These are phyloP conservation scores for Hirtodrosophila alboralis DNA, from an alignment of 2,888 invertebrate genomes.

Conservation along the genomic window DNA sequence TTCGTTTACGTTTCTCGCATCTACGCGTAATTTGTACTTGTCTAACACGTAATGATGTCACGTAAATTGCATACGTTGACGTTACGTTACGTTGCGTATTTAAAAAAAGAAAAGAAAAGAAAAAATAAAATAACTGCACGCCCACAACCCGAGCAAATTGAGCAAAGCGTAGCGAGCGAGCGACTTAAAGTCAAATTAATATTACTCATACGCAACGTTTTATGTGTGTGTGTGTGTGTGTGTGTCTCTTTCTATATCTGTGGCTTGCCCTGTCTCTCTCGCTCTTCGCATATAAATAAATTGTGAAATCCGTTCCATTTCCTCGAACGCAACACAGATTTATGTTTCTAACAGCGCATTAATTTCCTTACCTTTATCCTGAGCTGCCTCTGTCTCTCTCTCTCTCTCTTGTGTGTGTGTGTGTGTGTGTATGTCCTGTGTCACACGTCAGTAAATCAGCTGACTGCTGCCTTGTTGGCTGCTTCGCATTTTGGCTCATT, in stretches of 20 bases:
- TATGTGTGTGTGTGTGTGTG: conserved; percentile 16
- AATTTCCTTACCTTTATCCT: conserved; percentile 78
- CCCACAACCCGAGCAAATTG: conserved; percentile 43
- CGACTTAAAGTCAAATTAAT: conserved; percentile 77
- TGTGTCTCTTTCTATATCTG: conserved; percentile 10
- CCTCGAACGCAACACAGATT: conserved; percentile 68
- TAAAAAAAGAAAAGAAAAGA: no score
- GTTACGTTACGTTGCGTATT: conserved; percentile 67
- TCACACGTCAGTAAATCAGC: conserved; percentile 78
- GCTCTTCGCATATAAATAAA: conserved; percentile 53
- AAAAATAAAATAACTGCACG: no score
- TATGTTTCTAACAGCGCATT: conserved; percentile 78
- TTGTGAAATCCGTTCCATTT: conserved; percentile 72
- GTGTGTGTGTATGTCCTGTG: conserved; percentile 48
- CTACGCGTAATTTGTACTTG: conserved; percentile 80
- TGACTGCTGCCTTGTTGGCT: conserved; percentile 38
- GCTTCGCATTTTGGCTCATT: conserved; percentile 61
- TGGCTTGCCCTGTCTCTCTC: conserved; percentile 4
- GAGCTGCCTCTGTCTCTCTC: conserved; percentile 20
- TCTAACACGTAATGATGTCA: conserved; percentile 81
- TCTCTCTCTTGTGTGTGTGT: conserved; percentile 8
- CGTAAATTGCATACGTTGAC: conserved; percentile 80
- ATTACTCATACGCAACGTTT: conserved; percentile 69
- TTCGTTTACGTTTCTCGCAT: conserved; percentile 23
- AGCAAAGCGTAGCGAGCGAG: conserved; percentile 36